These are phyloP conservation scores for Diachrysia chrysitis DNA, from an alignment of 2,888 invertebrate genomes.

Conservation along the genomic window DNA sequence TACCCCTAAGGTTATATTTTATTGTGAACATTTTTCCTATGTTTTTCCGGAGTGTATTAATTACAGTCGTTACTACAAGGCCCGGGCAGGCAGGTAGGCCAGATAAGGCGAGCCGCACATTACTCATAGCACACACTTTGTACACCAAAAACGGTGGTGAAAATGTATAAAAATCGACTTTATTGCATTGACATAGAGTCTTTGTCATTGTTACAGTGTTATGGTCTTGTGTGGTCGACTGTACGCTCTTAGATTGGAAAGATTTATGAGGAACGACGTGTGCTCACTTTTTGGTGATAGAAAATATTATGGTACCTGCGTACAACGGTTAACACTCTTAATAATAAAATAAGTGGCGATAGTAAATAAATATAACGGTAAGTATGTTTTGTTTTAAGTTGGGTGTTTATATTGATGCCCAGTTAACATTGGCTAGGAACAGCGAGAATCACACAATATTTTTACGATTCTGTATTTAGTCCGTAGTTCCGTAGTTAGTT, in stretches of 20 bases:
- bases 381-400: too few relatives aligned
- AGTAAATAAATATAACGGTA: too few relatives aligned
- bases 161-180: not conserved
- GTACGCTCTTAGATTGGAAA: conserved; percentile 44
- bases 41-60: conserved; percentile 48
- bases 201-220: not conserved
- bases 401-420: too few relatives aligned
- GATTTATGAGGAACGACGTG: conserved; percentile 51
- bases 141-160: conserved; percentile 11
- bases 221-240: not conserved
- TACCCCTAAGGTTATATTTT: not conserved
- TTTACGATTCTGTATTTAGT: too few relatives aligned
- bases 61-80: conserved; percentile 48
- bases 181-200: not conserved
- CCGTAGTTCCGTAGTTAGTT: too few relatives aligned
- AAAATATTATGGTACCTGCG: conserved; percentile 23
- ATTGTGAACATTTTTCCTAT: conserved; percentile 5
- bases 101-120: conserved; percentile 48
- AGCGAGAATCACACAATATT: too few relatives aligned
- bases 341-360: too few relatives aligned
- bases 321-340: not conserved
- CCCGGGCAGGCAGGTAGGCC: conserved; percentile 21
- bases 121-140: conserved; percentile 49
- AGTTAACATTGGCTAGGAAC: too few relatives aligned
- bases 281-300: conserved; percentile 22